Evolutionary conservation across 1,140 invertebrate species (phyloP).

Genomic region (Bacillus rossius): DNA sequence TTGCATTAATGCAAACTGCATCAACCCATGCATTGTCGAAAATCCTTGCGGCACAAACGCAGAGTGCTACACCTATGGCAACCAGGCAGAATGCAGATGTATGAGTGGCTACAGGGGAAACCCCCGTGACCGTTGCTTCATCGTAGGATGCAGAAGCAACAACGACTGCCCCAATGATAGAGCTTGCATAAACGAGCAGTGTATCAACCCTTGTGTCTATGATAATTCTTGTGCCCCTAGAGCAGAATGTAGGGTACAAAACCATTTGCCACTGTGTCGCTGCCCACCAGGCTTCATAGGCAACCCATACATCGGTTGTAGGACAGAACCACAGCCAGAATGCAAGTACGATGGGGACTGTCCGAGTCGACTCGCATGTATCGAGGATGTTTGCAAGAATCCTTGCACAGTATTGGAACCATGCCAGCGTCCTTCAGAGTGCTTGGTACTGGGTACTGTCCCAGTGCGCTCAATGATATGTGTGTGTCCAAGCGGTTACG

Average conservation of each 20-base stretch:
- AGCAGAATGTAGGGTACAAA: slow-evolving; percentile 72
- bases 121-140: slow-evolving; percentile 64
- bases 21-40: slow-evolving; percentile 73
- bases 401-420: slow-evolving; percentile 74
- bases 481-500: slow-evolving; percentile 80
- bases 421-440: slow-evolving; percentile 71
- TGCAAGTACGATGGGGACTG: slow-evolving; percentile 79
- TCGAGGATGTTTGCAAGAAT: slow-evolving; percentile 72
- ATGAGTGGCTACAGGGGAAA: slow-evolving; percentile 74
- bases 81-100: slow-evolving; percentile 72
- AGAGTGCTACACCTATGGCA: slow-evolving; percentile 72
- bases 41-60: slow-evolving; percentile 79
- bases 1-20: slow-evolving; percentile 77
- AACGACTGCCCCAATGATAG: slow-evolving; percentile 81
- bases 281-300: slow-evolving; percentile 64
- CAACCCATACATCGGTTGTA: slow-evolving; percentile 77
- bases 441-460: slow-evolving; percentile 69
- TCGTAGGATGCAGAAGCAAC: slow-evolving; percentile 83
- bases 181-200: slow-evolving; percentile 80
- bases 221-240: slow-evolving; percentile 68
- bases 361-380: slow-evolving; percentile 68
- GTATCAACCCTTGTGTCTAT: slow-evolving; percentile 77
- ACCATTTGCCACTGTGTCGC: slow-evolving; percentile 77
- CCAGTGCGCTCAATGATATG: slow-evolving; percentile 87
- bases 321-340: slow-evolving; percentile 61